A percentile compares a stretch with the other conserved stretches of the same genome.
These are phyloP conservation scores for Hippocampus abdominalis DNA, from an alignment of 2,113 vertebrate genomes.

Conservation along the genomic window DNA sequence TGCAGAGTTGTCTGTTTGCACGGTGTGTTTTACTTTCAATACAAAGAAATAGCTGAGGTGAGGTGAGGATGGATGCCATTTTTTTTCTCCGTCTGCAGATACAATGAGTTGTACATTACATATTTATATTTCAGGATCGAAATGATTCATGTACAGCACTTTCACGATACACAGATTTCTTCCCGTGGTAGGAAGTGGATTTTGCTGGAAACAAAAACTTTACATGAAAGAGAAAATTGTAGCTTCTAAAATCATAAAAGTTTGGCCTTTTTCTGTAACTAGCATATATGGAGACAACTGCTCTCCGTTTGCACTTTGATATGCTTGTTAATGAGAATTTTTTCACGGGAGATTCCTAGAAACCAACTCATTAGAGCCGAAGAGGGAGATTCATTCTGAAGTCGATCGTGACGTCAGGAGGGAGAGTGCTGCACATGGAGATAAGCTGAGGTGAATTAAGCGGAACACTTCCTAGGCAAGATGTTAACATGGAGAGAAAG, in stretches of 20 bases:
- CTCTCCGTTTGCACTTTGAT: slow-evolving; percentile 2
- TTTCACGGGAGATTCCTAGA: slow-evolving; percentile 17
- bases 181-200: neutral
- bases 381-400: slow-evolving; percentile 21
- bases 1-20: slow-evolving; percentile 2
- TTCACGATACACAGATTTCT: neutral
- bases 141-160: neutral
- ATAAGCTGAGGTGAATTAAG: slow-evolving; percentile 24
- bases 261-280: neutral
- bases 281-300: neutral
- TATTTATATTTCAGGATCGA: neutral
- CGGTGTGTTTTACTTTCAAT: neutral
- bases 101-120: neutral
- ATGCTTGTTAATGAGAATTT: slow-evolving; percentile 18
- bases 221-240: neutral
- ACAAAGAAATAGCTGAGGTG: neutral
- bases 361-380: slow-evolving; percentile 26
- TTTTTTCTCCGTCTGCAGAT: neutral
- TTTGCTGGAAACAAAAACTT: neutral
- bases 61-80: neutral
- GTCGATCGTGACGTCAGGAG: slow-evolving; percentile 18
- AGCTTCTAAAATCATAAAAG: neutral
- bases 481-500: slow-evolving; percentile 7
- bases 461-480: slow-evolving; percentile 10
- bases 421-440: slow-evolving; percentile 13